Conservation (phyloP, 2,797 vertebrate species). For the Tiaroga cobitis region DNA sequence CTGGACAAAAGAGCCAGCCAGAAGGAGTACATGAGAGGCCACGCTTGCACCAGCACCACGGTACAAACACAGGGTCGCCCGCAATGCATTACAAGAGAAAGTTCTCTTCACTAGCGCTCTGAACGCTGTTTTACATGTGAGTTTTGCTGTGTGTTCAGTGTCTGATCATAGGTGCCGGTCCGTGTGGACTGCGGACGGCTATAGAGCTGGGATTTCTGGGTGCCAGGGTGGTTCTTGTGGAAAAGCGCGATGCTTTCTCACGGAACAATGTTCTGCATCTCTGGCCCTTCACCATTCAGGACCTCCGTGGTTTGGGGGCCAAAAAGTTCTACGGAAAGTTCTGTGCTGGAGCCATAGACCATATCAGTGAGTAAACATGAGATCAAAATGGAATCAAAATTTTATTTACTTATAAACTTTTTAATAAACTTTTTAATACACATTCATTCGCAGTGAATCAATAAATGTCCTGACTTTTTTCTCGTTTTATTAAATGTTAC, state of each 20-base stretch:
- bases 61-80: conserved; percentile 69
- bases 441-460: background rate
- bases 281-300: conserved; percentile 97
- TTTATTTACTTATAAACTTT: too few relatives aligned
- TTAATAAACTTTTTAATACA: too few relatives aligned
- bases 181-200: conserved; percentile 91
- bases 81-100: background rate
- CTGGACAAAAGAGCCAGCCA: conserved; percentile 90
- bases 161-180: conserved; percentile 94
- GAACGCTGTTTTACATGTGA: background rate
- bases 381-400: background rate
- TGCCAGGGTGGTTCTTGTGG: conserved; percentile 92
- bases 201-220: conserved; percentile 93
- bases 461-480: background rate
- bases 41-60: conserved; percentile 85
- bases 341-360: conserved; percentile 93
- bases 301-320: conserved; percentile 92
- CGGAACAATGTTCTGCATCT: conserved; percentile 95
- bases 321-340: conserved; percentile 97
- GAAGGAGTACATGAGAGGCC: conserved; percentile 87
- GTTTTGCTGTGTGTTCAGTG: conserved; percentile 77
- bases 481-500: background rate
- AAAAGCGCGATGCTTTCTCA: conserved; percentile 95
- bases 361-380: conserved; percentile 88
- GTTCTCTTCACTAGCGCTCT: background rate